Evolutionary conservation across 2,113 vertebrate genomes (phyloP).

Genomic region (Proteles cristata): DNA sequence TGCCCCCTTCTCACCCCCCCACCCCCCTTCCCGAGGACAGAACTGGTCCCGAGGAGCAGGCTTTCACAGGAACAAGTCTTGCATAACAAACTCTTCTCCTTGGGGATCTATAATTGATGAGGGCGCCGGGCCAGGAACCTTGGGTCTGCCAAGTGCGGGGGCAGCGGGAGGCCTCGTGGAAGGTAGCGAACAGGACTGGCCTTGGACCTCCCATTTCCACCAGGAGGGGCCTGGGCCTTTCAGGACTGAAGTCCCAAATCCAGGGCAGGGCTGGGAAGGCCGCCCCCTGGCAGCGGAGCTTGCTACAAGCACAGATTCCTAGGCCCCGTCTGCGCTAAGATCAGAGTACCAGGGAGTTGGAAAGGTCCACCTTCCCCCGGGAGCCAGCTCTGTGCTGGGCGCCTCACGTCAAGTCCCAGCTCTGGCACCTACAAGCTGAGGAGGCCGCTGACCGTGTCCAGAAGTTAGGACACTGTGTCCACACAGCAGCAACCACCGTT

Average conservation of each 20-base stretch:
- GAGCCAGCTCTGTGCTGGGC: not conserved
- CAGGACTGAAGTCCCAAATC: not conserved
- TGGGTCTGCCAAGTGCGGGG: constrained; percentile 63
- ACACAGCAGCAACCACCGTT: not conserved
- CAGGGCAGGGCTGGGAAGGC: not conserved
- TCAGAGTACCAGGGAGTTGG: not conserved
- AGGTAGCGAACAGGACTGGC: not conserved
- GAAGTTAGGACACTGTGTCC: not conserved
- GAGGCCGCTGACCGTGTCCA: not conserved
- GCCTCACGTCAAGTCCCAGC: not conserved
- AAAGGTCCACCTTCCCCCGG: not conserved
- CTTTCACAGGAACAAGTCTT: constrained; percentile 77
- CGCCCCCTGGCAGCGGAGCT: not conserved
- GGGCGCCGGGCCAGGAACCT: not conserved
- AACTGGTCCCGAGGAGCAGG: constrained; percentile 15
- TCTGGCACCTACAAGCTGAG: accelerated
- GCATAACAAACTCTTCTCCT: constrained; percentile 71
- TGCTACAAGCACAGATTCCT: not conserved
- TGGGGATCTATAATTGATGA: constrained; percentile 78
- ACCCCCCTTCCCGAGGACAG: not conserved
- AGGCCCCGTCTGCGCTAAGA: not conserved
- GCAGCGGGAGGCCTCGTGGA: not conserved
- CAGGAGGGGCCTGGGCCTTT: not conserved
- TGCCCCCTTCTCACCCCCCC: constrained; percentile 44
- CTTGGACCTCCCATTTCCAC: not conserved